These are phyloP conservation scores for Zaprionus capensis DNA, from an alignment of 1,140 invertebrate species.

Conservation along the genomic window DNA sequence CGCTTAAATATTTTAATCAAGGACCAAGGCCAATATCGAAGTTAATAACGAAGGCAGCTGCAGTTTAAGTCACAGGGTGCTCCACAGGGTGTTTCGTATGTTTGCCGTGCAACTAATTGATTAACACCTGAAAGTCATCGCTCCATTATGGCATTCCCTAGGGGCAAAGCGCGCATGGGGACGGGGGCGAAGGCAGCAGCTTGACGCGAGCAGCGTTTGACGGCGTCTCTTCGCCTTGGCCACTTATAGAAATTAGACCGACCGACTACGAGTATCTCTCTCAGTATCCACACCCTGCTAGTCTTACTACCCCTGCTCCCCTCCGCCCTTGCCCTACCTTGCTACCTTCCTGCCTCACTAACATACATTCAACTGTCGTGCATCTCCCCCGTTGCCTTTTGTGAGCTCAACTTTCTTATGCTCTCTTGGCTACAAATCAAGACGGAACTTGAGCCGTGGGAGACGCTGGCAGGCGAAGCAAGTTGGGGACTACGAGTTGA, in stretches of 20 bases:
- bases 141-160: slow-evolving; percentile 53
- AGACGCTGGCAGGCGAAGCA: background rate
- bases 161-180: background rate
- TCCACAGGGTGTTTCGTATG: background rate
- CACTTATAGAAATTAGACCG: slow-evolving; percentile 61
- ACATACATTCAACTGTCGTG: background rate
- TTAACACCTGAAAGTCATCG: slow-evolving; percentile 59
- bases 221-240: slow-evolving; percentile 9
- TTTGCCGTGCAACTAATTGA: slow-evolving; percentile 44
- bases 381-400: background rate
- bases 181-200: background rate
- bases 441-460: slow-evolving; percentile 3
- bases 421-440: slow-evolving; percentile 37
- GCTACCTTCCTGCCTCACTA: background rate
- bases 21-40: slow-evolving; percentile 29
- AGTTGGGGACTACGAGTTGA: background rate
- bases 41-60: slow-evolving; percentile 23
- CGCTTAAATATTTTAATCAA: slow-evolving; percentile 54
- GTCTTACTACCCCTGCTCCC: background rate
- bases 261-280: background rate
- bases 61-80: background rate
- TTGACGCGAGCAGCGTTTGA: slow-evolving; percentile 11
- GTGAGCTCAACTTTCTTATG: slow-evolving; percentile 19
- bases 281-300: background rate
- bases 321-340: background rate